Base-by-base conservation (phyloP, 2,113 vertebrate genomes). In the Pristiophorus japonicus region DNA sequence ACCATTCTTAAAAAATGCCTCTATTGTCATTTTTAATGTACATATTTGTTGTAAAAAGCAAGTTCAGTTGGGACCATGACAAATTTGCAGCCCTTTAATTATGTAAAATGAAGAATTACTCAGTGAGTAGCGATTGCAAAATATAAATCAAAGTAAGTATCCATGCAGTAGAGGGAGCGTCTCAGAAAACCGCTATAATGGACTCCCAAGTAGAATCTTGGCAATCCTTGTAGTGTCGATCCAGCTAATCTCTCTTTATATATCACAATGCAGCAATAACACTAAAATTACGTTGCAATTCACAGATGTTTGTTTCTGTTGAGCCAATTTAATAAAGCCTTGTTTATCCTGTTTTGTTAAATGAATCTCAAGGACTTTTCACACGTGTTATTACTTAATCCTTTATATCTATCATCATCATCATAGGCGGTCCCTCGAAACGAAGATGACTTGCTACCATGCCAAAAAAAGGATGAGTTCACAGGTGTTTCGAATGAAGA, bases 1-100 rank as follows among this genome's bases (percentile, higher is more conserved):
- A 30, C 22, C 63, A 94, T 66, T 30, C 42, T 67, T 63, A 47
- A 94, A n/a, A 67, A 67, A 1, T 94, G 63, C 38, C 42, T 30
- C n/a, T 34, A 10, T 42, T 94, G 93, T 27, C 4, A 45, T 66
- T 94, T 94, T 47, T 47, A 94, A 30, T 38, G 38, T n/a, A 70
- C 51, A 10, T 70, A 7, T 10, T 45, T 94, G 7, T 94, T 94
- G 66, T 51, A 51, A 51, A 51, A 51, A 51, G n/a, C 45, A 70
- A 51, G 24, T 94, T 42, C 42, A 94, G 12, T 70, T 47, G 65
- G 38, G 38, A 24, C 24, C 42, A 34, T 65, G 20, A 16, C 45
- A 94, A 94, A 70, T 47, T 67, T n/a, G 24, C 62, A 94, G n/a
- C n/a, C 55, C 38, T 93, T 94, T 94, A 67, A 12, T 65, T 47